These are phyloP conservation scores for Thera obeliscata DNA, from an alignment of 2,888 invertebrate genomes.

Conservation along the genomic window DNA sequence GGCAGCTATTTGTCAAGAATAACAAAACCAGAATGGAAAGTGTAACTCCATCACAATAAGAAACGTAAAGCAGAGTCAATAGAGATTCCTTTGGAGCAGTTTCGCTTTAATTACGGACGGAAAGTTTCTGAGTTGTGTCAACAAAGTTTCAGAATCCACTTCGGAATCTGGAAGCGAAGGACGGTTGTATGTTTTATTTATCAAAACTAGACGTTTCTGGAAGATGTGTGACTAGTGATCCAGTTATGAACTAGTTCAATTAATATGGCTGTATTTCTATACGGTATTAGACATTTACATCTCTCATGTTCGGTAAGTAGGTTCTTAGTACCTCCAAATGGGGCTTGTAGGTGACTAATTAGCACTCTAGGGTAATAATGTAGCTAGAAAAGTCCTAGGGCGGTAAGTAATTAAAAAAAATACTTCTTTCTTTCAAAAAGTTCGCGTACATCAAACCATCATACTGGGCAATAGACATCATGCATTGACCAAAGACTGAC, in stretches of 20 bases:
- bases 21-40: constrained; percentile 15
- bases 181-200: constrained; percentile 24
- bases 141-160: constrained; percentile 42
- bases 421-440: no score
- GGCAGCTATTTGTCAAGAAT: constrained; percentile 16
- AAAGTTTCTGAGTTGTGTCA: constrained; percentile 55
- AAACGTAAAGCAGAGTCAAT: constrained; percentile 53
- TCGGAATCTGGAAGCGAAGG: constrained; percentile 16
- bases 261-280: no score
- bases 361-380: no score
- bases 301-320: no score
- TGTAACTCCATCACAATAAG: constrained; percentile 19
- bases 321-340: no score
- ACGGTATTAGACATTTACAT: no score
- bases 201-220: constrained; percentile 9
- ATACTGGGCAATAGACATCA: no score
- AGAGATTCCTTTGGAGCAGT: constrained; percentile 59
- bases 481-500: no score
- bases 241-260: background rate
- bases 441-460: no score
- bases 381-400: no score
- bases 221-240: background rate
- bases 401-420: no score
- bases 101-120: constrained; percentile 59
- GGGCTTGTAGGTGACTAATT: no score